Evolutionary conservation across 2,113 vertebrate genomes (phyloP).

Genomic region (Egretta garzetta): DNA sequence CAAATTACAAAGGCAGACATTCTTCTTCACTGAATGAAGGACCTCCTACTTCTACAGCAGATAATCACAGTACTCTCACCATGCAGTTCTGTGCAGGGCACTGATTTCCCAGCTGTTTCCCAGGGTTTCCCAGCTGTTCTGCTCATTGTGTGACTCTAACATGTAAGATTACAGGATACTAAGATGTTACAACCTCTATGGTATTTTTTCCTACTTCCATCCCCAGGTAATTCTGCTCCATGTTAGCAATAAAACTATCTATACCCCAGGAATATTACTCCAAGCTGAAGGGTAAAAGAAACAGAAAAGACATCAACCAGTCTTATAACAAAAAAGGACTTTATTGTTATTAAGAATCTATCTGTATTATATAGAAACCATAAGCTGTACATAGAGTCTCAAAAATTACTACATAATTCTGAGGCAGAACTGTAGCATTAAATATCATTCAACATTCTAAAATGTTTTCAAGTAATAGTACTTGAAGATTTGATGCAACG

Average conservation of each 20-base stretch:
- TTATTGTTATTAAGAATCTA: neutral
- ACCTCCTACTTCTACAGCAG: neutral
- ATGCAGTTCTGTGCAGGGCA: neutral
- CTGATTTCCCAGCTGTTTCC: too few relatives aligned
- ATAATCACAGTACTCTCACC: neutral
- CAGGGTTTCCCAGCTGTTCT: neutral
- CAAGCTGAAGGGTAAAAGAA: neutral
- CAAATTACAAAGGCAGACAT: neutral
- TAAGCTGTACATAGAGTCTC: neutral
- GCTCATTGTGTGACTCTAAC: neutral
- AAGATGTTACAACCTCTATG: neutral
- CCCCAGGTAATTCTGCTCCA: neutral
- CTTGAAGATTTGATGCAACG: neutral
- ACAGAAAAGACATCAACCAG: neutral
- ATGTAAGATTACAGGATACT: neutral
- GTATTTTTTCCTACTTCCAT: neutral
- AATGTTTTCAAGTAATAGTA: neutral
- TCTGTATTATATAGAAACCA: neutral
- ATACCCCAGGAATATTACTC: neutral
- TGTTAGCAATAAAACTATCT: neutral
- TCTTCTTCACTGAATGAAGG: neutral
- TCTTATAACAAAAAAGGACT: neutral
- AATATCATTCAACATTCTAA: neutral
- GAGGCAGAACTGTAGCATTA: neutral
- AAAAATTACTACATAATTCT: neutral